Percentiles rank a stretch among this genome's conserved stretches.
Evolutionary conservation across 2,888 invertebrate genomes (phyloP).

Genomic region (Bursaphelenchus okinawaensis): DNA sequence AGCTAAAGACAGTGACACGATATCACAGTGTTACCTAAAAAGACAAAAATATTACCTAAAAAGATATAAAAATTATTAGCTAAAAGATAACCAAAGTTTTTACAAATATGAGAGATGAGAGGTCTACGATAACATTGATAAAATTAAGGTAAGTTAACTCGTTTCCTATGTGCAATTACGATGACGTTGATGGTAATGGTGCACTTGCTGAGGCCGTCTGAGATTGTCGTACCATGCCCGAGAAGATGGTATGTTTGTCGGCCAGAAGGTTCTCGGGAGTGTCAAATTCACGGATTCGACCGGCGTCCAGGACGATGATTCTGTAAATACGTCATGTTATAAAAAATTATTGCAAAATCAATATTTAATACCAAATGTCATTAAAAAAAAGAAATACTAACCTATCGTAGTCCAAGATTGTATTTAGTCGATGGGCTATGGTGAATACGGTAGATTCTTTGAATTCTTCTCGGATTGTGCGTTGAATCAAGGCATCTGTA

Average conservation of each 20-base stretch:
- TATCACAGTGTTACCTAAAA: too few relatives aligned
- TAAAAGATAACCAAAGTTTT: not conserved
- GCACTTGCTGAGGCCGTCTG: not conserved
- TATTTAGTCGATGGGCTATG: constrained; percentile 85
- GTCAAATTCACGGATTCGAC: constrained; percentile 59
- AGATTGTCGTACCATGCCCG: constrained; percentile 54
- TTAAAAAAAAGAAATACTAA: not conserved
- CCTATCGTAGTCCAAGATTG: constrained; percentile 77
- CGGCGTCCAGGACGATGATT: constrained; percentile 60
- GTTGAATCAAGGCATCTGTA: constrained; percentile 59
- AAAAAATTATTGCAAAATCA: not conserved
- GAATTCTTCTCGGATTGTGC: constrained; percentile 79
- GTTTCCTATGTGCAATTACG: too few relatives aligned
- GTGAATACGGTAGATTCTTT: constrained; percentile 80
- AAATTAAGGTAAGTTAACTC: too few relatives aligned
- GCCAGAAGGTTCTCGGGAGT: constrained; percentile 57
- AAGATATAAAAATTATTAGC: too few relatives aligned
- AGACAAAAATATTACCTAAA: too few relatives aligned
- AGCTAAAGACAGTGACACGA: too few relatives aligned
- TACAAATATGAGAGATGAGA: not conserved
- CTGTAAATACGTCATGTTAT: constrained; percentile 10
- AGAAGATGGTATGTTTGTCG: constrained; percentile 57
- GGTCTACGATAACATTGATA: not conserved
- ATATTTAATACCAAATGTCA: not conserved
- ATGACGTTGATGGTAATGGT: not conserved